Percentiles rank a stretch among this genome's conserved stretches.
Conservation (phyloP, 2,888 invertebrate species). For the Metopia argyrocephala region DNA sequence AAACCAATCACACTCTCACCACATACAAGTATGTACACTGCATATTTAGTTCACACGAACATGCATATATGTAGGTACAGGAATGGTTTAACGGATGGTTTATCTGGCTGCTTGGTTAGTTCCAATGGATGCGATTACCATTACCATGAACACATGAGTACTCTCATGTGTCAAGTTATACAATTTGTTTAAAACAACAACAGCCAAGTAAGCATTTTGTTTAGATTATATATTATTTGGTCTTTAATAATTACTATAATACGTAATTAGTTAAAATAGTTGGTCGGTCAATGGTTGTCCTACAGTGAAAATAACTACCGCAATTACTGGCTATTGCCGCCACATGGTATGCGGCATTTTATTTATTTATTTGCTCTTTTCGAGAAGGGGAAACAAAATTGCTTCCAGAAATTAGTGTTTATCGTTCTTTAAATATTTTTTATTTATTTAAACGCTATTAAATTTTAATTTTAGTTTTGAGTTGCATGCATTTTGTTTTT, state of each 20-base stretch:
- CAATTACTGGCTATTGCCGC: background rate
- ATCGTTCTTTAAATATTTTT: background rate
- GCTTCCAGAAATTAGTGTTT: background rate
- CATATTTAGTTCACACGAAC: background rate
- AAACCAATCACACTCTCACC: constrained; percentile 1
- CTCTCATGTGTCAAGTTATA: constrained; percentile 57
- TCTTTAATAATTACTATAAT: constrained; percentile 42
- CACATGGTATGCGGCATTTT: constrained; percentile 12
- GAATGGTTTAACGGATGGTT: constrained; percentile 1
- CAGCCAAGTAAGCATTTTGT: constrained; percentile 22
- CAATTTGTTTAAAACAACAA: constrained; percentile 43
- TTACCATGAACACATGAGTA: too few species aligned
- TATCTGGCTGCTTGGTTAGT: constrained; percentile 7
- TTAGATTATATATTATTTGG: constrained; percentile 42
- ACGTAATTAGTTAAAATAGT: constrained; percentile 48
- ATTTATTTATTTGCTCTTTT: background rate
- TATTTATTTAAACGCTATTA: background rate
- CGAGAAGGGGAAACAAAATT: background rate
- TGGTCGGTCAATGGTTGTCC: too few species aligned
- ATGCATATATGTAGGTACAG: constrained; percentile 11
- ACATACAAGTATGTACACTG: background rate
- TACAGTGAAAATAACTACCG: constrained; percentile 4
- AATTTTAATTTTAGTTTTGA: background rate
- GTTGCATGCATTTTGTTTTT: background rate
- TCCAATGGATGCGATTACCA: constrained; percentile 21